Conservation (phyloP, 2,888 invertebrate species). For the Caradrina clavipalpis region DNA sequence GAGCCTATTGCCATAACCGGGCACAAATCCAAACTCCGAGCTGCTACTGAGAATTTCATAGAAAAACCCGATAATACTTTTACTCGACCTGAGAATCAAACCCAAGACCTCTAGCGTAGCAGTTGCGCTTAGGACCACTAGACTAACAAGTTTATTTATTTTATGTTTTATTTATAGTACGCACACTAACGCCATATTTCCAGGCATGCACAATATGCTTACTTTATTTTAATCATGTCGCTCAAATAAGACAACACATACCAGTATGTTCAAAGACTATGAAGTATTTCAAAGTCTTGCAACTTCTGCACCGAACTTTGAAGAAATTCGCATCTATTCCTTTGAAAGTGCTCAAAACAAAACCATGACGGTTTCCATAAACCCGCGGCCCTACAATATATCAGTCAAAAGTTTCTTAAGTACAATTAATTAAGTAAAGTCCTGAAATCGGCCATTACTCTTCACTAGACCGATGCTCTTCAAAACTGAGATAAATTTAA, state of each 20-base stretch:
- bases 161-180: too few species aligned
- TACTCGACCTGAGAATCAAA: too few species aligned
- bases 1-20: too few species aligned
- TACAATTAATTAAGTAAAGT: slow-evolving; percentile 60
- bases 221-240: too few species aligned
- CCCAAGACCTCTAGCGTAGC: too few species aligned
- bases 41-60: too few species aligned
- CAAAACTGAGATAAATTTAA: slow-evolving; percentile 72
- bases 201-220: too few species aligned
- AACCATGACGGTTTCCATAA: slow-evolving; percentile 37
- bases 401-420: slow-evolving; percentile 59
- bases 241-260: neutral
- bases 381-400: slow-evolving; percentile 43
- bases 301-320: slow-evolving; percentile 27
- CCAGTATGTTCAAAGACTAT: neutral
- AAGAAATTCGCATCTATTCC: slow-evolving; percentile 41
- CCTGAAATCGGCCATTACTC: slow-evolving; percentile 61
- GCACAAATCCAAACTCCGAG: too few species aligned
- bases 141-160: too few species aligned
- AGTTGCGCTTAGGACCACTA: too few species aligned
- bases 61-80: too few species aligned
- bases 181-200: too few species aligned
- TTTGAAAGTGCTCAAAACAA: slow-evolving; percentile 44
- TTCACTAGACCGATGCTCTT: slow-evolving; percentile 64
- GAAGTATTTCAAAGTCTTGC: slow-evolving; percentile 23